Conservation (phyloP, 1,140 invertebrate genomes). For the Paraescarpia echinospica region DNA sequence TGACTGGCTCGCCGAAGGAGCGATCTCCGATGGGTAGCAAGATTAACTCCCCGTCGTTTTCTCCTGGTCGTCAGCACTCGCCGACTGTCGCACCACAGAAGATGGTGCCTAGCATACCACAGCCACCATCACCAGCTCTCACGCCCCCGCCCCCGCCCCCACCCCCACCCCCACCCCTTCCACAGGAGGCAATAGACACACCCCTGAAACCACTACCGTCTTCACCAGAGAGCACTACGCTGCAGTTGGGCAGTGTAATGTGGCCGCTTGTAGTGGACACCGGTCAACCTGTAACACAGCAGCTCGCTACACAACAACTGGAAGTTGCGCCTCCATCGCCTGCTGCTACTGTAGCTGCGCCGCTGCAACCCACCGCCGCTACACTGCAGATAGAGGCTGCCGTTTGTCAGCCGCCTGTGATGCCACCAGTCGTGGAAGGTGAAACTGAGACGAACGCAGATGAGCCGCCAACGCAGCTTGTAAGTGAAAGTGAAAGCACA, state of each 20-base stretch:
- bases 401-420: neutral
- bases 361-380: neutral
- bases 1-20: neutral
- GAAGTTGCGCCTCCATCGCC: slow-evolving; percentile 29
- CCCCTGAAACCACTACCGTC: neutral
- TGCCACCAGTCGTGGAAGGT: neutral
- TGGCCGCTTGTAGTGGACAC: neutral
- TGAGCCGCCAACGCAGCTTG: neutral
- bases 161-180: neutral
- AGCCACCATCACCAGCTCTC: neutral
- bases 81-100: neutral
- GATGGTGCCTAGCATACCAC: neutral
- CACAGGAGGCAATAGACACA: neutral
- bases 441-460: neutral
- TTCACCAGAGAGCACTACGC: neutral
- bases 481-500: neutral
- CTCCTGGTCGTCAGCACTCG: slow-evolving; percentile 15
- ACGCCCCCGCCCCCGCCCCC: slow-evolving; percentile 13
- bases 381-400: neutral
- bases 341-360: neutral
- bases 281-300: slow-evolving; percentile 24
- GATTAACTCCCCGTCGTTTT: slow-evolving; percentile 23
- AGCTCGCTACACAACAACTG: slow-evolving; percentile 37
- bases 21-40: slow-evolving; percentile 7
- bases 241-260: neutral